Percentiles rank a stretch among this genome's conserved stretches.
phyloP scores from a whole-genome alignment of 2,113 vertebrate genomes.

The Nibea coibor region DNA sequence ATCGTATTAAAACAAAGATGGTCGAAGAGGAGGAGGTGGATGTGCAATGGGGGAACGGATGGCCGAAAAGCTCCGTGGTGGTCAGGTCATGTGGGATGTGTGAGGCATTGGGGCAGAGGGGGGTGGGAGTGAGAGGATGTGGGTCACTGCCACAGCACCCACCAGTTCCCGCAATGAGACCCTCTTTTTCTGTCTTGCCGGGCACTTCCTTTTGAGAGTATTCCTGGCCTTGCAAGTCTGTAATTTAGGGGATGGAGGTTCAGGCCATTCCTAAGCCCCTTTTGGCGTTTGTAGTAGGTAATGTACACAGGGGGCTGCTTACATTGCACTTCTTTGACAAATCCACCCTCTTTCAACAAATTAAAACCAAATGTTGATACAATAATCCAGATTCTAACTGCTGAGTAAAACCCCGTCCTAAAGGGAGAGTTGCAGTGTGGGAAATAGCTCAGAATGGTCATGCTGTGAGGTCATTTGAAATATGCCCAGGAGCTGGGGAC shows the following conservation, averaged over 20 bases:
- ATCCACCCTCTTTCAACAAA: slow-evolving; percentile 60
- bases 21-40: not conserved
- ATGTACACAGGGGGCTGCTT: slow-evolving; percentile 64
- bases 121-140: slow-evolving; percentile 70
- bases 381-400: slow-evolving; percentile 52
- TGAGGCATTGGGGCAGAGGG: slow-evolving; percentile 32
- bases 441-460: slow-evolving; percentile 49
- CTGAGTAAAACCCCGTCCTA: slow-evolving; percentile 30
- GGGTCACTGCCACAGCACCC: slow-evolving; percentile 75
- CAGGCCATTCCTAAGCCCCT: slow-evolving; percentile 63
- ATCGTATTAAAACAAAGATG: slow-evolving; percentile 43
- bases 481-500: slow-evolving; percentile 47
- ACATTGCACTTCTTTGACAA: slow-evolving; percentile 70
- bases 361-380: slow-evolving; percentile 77
- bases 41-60: slow-evolving; percentile 2
- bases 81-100: slow-evolving; percentile 53
- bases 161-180: slow-evolving; percentile 76
- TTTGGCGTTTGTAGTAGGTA: slow-evolving; percentile 65
- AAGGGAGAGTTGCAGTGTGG: slow-evolving; percentile 41
- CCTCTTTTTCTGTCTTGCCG: slow-evolving; percentile 70
- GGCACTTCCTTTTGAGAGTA: slow-evolving; percentile 71
- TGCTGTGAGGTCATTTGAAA: slow-evolving; percentile 65
- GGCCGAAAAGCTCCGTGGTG: slow-evolving; percentile 6
- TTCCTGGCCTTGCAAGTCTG: slow-evolving; percentile 72
- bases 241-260: slow-evolving; percentile 72